These are phyloP conservation scores for Corythornis madagascariensis DNA, from an alignment of 2,113 vertebrate species.

Conservation along the genomic window DNA sequence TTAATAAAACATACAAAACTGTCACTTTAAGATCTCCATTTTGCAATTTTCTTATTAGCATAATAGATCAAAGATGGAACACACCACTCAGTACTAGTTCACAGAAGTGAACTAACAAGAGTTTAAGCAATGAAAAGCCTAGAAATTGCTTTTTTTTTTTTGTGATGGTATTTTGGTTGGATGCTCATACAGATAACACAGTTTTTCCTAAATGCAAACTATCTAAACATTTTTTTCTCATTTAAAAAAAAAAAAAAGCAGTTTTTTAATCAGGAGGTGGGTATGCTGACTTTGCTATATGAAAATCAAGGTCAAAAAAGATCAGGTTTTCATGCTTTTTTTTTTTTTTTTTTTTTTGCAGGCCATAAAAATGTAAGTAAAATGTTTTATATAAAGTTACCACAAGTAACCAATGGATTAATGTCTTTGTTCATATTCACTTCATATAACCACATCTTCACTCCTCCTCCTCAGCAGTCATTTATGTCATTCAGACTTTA, in stretches of 20 bases:
- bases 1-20: background rate
- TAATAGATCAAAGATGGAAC: background rate
- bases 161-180: background rate
- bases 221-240: background rate
- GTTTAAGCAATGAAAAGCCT: background rate
- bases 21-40: background rate
- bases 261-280: background rate
- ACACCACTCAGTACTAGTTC: background rate
- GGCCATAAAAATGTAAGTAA: background rate
- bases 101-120: background rate
- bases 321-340: background rate
- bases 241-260: background rate
- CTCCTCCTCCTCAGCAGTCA: background rate
- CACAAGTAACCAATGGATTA: background rate
- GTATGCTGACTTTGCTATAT: background rate
- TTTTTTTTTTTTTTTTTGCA: background rate
- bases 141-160: background rate
- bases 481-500: background rate
- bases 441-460: background rate
- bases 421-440: background rate
- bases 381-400: background rate
- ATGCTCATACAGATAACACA: rapidly evolving
- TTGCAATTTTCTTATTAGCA: background rate
- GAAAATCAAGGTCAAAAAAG: background rate
- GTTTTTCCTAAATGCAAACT: background rate